Conservation (phyloP, 2,888 invertebrate genomes). For the Mesorhabditis sp. region DNA sequence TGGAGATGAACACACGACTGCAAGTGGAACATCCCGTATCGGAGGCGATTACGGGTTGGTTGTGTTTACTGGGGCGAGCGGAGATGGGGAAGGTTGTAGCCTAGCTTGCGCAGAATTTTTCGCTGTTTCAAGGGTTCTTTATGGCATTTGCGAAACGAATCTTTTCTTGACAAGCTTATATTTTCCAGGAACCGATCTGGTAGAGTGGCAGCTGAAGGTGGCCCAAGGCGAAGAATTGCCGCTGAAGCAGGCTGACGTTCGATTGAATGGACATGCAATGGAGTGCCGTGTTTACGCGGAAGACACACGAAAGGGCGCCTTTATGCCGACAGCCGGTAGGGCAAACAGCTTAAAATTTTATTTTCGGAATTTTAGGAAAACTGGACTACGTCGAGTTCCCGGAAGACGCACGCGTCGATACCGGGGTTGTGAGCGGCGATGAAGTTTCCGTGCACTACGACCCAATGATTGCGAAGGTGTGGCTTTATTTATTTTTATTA, state of each 20-base stretch:
- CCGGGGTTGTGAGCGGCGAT: conserved; percentile 71
- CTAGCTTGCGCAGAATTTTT: background rate
- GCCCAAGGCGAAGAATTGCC: conserved; percentile 85
- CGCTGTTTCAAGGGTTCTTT: background rate
- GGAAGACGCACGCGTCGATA: conserved; percentile 73
- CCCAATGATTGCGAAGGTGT: conserved; percentile 92
- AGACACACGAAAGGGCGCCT: conserved; percentile 75
- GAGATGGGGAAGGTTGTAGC: conserved; percentile 7
- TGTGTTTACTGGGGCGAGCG: background rate
- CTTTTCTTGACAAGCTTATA: too few species aligned
- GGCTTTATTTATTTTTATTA: background rate
- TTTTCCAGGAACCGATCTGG: conserved; percentile 71
- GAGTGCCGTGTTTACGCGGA: conserved; percentile 83
- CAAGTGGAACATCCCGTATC: conserved; percentile 88
- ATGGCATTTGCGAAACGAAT: background rate
- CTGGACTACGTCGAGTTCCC: conserved; percentile 53
- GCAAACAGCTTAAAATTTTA: background rate
- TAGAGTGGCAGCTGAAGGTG: conserved; percentile 86
- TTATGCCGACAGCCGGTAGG: conserved; percentile 82
- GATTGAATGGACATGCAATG: conserved; percentile 76
- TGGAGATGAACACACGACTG: conserved; percentile 97
- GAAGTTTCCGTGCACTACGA: conserved; percentile 97
- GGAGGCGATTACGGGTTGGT: conserved; percentile 89
- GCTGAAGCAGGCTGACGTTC: conserved; percentile 74
- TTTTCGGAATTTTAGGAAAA: conserved; percentile 21